These are phyloP conservation scores for Pseudachorutes palmiensis DNA, from an alignment of 1,140 invertebrate species.

Conservation along the genomic window DNA sequence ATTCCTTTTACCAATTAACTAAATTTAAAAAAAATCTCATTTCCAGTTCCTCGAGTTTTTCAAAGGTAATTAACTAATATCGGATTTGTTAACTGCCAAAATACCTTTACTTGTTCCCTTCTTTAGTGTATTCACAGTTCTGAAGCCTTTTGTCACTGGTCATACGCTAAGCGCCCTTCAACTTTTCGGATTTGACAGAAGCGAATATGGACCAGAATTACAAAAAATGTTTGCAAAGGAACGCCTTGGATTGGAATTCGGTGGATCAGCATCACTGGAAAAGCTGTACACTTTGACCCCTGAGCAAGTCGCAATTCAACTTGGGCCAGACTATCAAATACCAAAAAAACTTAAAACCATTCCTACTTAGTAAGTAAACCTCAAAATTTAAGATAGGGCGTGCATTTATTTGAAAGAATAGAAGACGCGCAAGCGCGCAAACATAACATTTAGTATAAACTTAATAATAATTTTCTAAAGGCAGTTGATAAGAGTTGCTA, in stretches of 20 bases:
- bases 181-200: background rate
- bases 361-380: too few species aligned
- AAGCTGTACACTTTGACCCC: background rate
- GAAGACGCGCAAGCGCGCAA: too few species aligned
- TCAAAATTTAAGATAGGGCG: background rate
- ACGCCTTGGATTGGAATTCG: background rate
- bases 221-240: background rate
- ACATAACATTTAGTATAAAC: too few species aligned
- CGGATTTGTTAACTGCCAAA: background rate
- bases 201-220: background rate
- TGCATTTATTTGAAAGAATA: background rate
- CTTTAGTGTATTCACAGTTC: background rate
- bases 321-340: background rate
- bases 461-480: too few species aligned
- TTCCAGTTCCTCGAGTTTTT: conserved; percentile 5
- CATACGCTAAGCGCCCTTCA: background rate
- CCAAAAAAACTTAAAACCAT: background rate
- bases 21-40: background rate
- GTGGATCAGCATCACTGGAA: background rate
- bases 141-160: background rate
- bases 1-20: background rate
- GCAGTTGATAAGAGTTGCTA: too few species aligned
- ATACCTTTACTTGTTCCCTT: background rate
- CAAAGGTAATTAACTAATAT: background rate
- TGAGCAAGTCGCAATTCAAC: background rate